A percentile compares a stretch with the other conserved stretches of the same genome.
Evolutionary conservation across 2,113 vertebrate species (phyloP).

Genomic region (Puntigrus tetrazona): DNA sequence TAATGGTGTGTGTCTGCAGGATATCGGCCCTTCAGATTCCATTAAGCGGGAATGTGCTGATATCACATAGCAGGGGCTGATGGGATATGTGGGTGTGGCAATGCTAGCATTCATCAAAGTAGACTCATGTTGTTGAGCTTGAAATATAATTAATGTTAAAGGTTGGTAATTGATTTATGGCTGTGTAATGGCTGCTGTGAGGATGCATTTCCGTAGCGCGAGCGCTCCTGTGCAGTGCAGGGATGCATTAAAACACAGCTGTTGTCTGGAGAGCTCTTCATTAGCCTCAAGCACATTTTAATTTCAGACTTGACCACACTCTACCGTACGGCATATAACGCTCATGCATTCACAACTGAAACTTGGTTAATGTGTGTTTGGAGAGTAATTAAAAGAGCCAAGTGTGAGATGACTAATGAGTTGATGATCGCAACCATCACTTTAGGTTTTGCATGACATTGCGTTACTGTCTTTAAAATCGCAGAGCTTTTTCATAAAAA

Average conservation of each 20-base stretch:
- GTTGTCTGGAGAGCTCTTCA: constrained; percentile 57
- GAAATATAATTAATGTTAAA: constrained; percentile 55
- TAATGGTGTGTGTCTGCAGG: constrained; percentile 38
- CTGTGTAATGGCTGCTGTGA: constrained; percentile 35
- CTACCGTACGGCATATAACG: constrained; percentile 34
- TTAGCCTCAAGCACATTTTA: constrained; percentile 55
- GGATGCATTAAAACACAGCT: constrained; percentile 52
- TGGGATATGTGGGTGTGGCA: constrained; percentile 45
- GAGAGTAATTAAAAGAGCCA: constrained; percentile 26
- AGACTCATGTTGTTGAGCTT: constrained; percentile 28
- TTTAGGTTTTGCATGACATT: constrained; percentile 8
- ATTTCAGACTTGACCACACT: constrained; percentile 56
- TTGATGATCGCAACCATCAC: background rate
- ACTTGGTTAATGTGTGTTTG: constrained; percentile 25
- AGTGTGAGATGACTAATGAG: constrained; percentile 16
- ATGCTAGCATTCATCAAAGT: constrained; percentile 30
- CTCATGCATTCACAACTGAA: constrained; percentile 37
- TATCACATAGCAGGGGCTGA: constrained; percentile 37
- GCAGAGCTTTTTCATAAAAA: background rate
- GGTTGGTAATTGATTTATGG: constrained; percentile 54
- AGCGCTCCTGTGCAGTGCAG: constrained; percentile 15
- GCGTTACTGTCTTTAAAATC: background rate
- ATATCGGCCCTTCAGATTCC: constrained; percentile 43
- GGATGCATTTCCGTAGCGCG: constrained; percentile 28
- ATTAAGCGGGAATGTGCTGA: constrained; percentile 44